Percentiles rank a stretch among this genome's conserved stretches.
These are phyloP conservation scores for Atrichornis clamosus DNA, from an alignment of 2,113 vertebrate genomes.

Conservation along the genomic window DNA sequence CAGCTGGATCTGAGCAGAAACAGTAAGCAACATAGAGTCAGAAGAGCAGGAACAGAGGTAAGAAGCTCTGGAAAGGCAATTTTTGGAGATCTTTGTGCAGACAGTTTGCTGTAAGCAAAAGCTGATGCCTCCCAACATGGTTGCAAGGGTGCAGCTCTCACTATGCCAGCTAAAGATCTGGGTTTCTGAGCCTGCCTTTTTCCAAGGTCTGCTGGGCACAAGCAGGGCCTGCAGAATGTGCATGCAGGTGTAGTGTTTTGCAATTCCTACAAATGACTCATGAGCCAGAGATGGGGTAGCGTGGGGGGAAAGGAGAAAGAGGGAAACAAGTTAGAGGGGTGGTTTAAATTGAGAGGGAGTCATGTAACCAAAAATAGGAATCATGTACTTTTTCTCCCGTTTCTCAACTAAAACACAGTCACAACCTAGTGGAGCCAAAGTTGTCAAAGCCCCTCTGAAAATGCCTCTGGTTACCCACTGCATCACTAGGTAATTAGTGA, in stretches of 20 bases:
- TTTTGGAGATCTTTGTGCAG: neutral
- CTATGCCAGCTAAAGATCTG: neutral
- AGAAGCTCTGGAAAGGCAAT: neutral
- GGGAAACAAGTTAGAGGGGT: neutral
- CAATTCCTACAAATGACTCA: neutral
- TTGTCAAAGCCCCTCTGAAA: neutral
- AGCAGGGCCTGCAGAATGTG: neutral
- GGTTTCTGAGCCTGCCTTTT: neutral
- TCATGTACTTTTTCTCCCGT: neutral
- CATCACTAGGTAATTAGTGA: neutral
- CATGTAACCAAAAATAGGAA: neutral
- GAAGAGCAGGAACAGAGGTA: neutral
- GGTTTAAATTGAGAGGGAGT: neutral
- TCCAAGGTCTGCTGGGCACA: neutral
- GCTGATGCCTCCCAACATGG: neutral
- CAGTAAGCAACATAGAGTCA: rapidly evolving
- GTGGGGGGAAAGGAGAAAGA: neutral
- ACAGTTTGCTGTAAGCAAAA: neutral
- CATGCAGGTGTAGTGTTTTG: neutral
- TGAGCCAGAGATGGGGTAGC: neutral
- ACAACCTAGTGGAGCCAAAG: neutral
- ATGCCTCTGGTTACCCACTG: neutral
- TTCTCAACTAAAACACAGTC: neutral
- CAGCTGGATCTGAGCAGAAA: neutral
- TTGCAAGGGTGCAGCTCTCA: neutral